Evolutionary conservation across 2,888 invertebrate species (phyloP), one percentile per base, ranked within the genome.

Genomic region (Cheilosia vernalis): DNA sequence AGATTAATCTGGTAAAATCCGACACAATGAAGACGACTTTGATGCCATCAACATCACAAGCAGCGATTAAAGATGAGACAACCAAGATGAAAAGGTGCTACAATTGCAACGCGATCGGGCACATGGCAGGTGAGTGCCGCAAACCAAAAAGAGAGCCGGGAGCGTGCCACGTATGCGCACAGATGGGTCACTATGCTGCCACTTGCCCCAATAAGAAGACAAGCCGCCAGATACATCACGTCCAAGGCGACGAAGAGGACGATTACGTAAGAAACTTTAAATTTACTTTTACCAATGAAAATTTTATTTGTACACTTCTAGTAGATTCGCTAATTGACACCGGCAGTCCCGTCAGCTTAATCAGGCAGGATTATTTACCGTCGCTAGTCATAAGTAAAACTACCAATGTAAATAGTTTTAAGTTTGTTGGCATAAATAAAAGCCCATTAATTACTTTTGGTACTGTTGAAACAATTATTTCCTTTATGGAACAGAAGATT

Each of bases 31-130:
- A 13, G n/a, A 42, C 42, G 4, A 42, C 42, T 42, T 51, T 2
- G 19, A 51, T 51, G 51, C 51, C 51, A 51, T 51, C 51, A 51
- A 51, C 19, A 21, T 19, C 19, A 51, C 51, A 51, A 21, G 7
- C 10, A 15, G 33, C 47, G 10, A 13, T 15, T 2, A 17, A 30
- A 19, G 33, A n/a, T 17, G 15, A 27, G 15, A 49, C 17, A 15
- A 19, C 9, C 24, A 19, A 49, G 5, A 3, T 2, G 30, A 17
- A 60, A n/a, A 53, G 78, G 15, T 81, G 81, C 33, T 77, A 27
- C 27, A 87, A 85, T 17, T 87, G 73, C 15, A 82, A 85, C 55
- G 51, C 79, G 0, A 5, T 80, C 0, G 87, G 83, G 0, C 78
- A 81, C 51, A 56, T 79, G 17, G 72, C 76, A 19, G 42, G 56